phyloP scores from a whole-genome alignment of 2,797 vertebrate genomes.

The Anguilla megastoma region DNA sequence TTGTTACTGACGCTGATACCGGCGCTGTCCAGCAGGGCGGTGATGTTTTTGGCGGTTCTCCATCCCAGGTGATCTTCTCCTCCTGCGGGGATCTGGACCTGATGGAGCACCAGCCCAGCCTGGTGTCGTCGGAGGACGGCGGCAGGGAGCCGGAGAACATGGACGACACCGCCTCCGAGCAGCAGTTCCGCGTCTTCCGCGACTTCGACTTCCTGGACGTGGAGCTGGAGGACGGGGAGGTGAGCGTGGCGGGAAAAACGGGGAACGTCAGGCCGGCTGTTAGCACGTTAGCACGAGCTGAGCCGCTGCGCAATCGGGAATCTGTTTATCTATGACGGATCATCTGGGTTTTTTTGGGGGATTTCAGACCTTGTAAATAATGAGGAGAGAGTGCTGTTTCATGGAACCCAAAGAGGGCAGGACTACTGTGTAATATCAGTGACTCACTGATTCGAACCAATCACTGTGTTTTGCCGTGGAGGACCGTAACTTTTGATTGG shows the following conservation, averaged over 20 bases:
- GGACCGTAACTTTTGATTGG: too few relatives aligned
- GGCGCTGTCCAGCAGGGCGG: too few relatives aligned
- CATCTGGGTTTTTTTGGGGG: too few relatives aligned
- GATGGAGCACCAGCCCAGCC: constrained; percentile 91
- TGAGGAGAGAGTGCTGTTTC: too few relatives aligned
- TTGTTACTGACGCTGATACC: background rate
- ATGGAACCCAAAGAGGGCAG: too few relatives aligned
- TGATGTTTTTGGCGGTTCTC: background rate
- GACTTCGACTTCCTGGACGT: constrained; percentile 99
- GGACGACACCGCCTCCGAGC: constrained; percentile 95
- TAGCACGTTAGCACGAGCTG: background rate
- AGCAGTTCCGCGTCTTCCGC: constrained; percentile 96
- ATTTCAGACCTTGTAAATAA: too few relatives aligned
- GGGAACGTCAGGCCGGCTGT: background rate
- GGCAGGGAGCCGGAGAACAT: constrained; percentile 87
- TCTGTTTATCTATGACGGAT: background rate
- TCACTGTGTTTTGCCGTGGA: too few relatives aligned
- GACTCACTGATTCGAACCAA: too few relatives aligned
- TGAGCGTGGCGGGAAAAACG: constrained; percentile 53
- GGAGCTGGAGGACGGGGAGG: constrained; percentile 98
- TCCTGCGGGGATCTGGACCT: constrained; percentile 98
- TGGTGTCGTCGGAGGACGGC: constrained; percentile 96
- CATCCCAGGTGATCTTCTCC: constrained; percentile 92
- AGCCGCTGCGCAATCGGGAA: background rate
- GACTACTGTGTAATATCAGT: too few relatives aligned